Percentiles rank a stretch among this genome's conserved stretches.
Conservation (phyloP, 2,113 vertebrate genomes). For the Microtus richardsoni region DNA sequence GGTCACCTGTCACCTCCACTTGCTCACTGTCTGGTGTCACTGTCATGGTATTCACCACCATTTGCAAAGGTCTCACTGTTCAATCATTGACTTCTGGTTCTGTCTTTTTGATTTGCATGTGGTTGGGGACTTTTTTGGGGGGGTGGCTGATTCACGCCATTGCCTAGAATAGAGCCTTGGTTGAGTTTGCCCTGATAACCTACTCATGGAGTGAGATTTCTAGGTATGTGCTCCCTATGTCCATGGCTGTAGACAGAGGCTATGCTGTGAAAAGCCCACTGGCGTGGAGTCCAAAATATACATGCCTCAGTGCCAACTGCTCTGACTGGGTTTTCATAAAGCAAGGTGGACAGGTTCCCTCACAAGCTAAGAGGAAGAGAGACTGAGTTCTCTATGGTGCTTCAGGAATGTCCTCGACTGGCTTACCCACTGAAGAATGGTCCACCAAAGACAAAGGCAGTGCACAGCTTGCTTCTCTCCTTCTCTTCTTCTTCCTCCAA, state of each 20-base stretch:
- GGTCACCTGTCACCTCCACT: not conserved
- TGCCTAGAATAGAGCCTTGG: not conserved
- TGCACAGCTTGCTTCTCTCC: not conserved
- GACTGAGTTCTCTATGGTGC: not conserved
- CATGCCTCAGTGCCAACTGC: not conserved
- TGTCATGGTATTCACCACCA: not conserved
- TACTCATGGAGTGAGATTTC: not conserved
- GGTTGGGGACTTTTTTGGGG: not conserved
- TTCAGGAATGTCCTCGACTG: not conserved
- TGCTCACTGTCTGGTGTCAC: not conserved
- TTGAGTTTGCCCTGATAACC: not conserved
- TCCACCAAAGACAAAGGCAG: not conserved
- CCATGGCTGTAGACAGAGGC: not conserved
- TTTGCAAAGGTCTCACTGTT: conserved; percentile 8
- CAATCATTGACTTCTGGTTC: not conserved
- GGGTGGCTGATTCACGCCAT: not conserved
- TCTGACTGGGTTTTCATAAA: not conserved
- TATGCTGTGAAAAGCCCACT: not conserved
- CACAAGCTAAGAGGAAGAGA: not conserved
- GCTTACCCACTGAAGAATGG: not conserved
- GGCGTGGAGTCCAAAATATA: not conserved
- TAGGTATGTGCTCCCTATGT: too few species aligned
- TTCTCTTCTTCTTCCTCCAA: not conserved
- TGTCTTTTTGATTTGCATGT: not conserved
- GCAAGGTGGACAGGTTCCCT: not conserved